Evolutionary conservation across 1,140 invertebrate genomes (phyloP).

Genomic region (Pogonomyrmex californicus): DNA sequence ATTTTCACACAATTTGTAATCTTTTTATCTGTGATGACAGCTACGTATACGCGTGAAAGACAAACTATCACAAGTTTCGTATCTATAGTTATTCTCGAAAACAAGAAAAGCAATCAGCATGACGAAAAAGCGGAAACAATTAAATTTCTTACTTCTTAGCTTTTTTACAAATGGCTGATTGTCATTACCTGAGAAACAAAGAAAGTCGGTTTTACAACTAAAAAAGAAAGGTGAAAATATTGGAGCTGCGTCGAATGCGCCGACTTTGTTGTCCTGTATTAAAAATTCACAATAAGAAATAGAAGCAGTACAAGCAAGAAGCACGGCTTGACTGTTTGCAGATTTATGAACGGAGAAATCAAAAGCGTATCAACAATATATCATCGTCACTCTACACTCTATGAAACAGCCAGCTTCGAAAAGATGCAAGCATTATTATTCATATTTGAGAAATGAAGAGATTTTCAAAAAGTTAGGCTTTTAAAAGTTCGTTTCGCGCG

Average conservation of each 20-base stretch:
- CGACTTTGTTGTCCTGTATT: not conserved
- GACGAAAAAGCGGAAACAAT: too few species aligned
- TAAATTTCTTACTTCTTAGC: too few species aligned
- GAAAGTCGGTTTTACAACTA: not conserved
- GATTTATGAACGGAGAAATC: slow-evolving; percentile 45
- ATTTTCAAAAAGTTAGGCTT: not conserved
- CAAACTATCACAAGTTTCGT: too few species aligned
- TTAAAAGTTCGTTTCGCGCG: not conserved
- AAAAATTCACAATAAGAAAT: slow-evolving; percentile 46
- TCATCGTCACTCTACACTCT: not conserved
- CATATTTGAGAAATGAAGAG: not conserved
- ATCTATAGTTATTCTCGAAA: too few species aligned
- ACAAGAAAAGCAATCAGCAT: too few species aligned
- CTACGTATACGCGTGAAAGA: too few species aligned
- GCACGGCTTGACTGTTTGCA: not conserved
- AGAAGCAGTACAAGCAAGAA: not conserved
- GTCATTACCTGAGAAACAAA: slow-evolving; percentile 2
- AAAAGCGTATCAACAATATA: slow-evolving; percentile 21
- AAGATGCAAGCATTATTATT: not conserved
- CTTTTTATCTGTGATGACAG: too few species aligned
- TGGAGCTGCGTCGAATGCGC: not conserved
- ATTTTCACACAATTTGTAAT: too few species aligned
- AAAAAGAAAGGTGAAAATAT: slow-evolving; percentile 29
- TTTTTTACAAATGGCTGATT: too few species aligned
- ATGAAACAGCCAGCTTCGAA: not conserved